Evolutionary conservation across 2,888 invertebrate genomes (phyloP).

Genomic region (Stratiomys singularior): DNA sequence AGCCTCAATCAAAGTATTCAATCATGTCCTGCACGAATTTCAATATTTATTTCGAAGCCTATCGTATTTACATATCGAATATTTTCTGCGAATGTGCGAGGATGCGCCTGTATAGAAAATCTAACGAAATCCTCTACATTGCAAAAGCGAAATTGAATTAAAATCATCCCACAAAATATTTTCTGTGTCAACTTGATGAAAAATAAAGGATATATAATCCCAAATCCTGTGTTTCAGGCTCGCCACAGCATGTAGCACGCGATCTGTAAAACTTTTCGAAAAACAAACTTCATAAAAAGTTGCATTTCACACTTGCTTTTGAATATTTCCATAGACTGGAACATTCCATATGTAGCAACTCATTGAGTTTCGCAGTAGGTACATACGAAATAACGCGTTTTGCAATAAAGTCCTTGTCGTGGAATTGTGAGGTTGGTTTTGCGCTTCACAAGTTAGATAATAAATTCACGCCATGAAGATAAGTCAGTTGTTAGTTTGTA

Average conservation of each 20-base stretch:
- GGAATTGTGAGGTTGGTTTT: background rate
- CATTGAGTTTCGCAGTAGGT: background rate
- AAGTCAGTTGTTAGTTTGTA: slow-evolving; percentile 20
- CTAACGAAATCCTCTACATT: background rate
- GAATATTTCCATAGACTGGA: background rate
- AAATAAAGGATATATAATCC: background rate
- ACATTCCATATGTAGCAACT: background rate
- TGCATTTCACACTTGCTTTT: slow-evolving; percentile 4
- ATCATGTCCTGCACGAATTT: background rate
- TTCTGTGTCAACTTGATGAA: background rate
- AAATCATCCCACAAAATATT: slow-evolving; percentile 27
- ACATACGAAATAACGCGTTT: background rate
- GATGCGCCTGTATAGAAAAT: background rate
- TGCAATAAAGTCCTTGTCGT: background rate
- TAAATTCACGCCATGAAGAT: slow-evolving; percentile 20
- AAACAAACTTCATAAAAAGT: slow-evolving; percentile 20
- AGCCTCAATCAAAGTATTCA: slow-evolving; percentile 9
- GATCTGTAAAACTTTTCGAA: slow-evolving; percentile 23
- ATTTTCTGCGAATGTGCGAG: too few species aligned
- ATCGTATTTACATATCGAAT: slow-evolving; percentile 15
- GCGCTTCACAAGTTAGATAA: slow-evolving; percentile 1
- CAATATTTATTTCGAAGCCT: slow-evolving; percentile 7
- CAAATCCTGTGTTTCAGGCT: background rate
- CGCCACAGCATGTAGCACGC: background rate
- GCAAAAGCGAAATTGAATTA: slow-evolving; percentile 10